Evolutionary conservation across 2,797 vertebrate species (phyloP).

Genomic region (Galaxias olidus): DNA sequence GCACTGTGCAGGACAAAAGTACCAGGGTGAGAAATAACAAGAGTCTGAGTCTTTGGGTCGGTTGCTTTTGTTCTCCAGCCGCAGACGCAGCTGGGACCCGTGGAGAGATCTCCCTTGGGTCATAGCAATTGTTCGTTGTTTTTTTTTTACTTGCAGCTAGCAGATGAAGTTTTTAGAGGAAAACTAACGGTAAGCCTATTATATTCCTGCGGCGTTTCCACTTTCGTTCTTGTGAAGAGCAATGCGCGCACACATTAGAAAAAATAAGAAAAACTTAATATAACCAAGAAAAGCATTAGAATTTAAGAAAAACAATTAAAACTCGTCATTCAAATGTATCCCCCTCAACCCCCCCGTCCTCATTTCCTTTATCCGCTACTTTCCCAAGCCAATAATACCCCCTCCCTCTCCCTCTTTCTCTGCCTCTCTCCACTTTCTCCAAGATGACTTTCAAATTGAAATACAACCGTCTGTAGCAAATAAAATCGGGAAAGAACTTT

Average conservation of each 20-base stretch:
- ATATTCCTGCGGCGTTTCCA: slow-evolving; percentile 23
- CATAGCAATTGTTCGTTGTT: slow-evolving; percentile 49
- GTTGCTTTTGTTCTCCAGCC: slow-evolving; percentile 33
- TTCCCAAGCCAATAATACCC: slow-evolving; percentile 50
- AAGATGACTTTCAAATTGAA: slow-evolving; percentile 41
- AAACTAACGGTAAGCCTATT: slow-evolving; percentile 18
- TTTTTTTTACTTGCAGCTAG: slow-evolving; percentile 5
- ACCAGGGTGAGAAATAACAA: slow-evolving; percentile 35
- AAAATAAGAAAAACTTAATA: slow-evolving; percentile 34
- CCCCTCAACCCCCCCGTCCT: slow-evolving; percentile 16
- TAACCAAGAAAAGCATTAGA: slow-evolving; percentile 8
- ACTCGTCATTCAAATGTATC: slow-evolving; percentile 30
- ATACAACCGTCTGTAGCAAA: slow-evolving; percentile 47
- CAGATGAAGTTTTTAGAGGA: too few species aligned
- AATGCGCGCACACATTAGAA: slow-evolving; percentile 26
- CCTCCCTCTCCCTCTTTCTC: slow-evolving; percentile 3
- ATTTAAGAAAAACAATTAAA: slow-evolving; percentile 41
- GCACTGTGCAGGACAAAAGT: slow-evolving; percentile 44
- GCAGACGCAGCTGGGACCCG: slow-evolving; percentile 50
- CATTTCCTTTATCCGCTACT: slow-evolving; percentile 61
- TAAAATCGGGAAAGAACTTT: slow-evolving; percentile 18
- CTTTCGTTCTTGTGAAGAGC: slow-evolving; percentile 14
- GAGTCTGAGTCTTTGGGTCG: slow-evolving; percentile 35
- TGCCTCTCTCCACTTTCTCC: slow-evolving; percentile 13
- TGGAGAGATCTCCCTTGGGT: slow-evolving; percentile 33